Conservation (phyloP, 2,113 vertebrate species). For the Fregata magnificens region DNA sequence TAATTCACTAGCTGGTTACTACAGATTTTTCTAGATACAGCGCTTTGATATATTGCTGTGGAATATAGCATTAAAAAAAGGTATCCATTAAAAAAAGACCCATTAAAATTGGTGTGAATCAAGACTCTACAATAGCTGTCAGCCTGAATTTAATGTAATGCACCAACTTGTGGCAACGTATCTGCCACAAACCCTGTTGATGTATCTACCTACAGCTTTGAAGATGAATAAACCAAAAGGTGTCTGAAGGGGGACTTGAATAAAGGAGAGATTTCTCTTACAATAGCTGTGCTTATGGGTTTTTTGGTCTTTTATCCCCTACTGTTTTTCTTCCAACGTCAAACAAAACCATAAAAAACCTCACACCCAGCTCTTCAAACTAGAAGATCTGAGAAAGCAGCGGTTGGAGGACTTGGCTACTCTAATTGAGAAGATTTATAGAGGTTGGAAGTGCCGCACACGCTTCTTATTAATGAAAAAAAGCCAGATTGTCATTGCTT, state of each 20-base stretch:
- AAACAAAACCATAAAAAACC: neutral
- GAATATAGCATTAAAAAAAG: neutral
- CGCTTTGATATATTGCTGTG: neutral
- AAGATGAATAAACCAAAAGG: neutral
- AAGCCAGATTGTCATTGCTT: constrained; percentile 90
- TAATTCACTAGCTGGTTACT: neutral
- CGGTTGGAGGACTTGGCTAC: constrained; percentile 91
- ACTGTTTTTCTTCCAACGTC: neutral
- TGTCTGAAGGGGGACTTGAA: neutral
- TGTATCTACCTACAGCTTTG: neutral
- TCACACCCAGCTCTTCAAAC: constrained; percentile 84
- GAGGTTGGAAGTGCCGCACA: constrained; percentile 91
- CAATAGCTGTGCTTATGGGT: neutral
- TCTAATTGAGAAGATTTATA: constrained; percentile 95
- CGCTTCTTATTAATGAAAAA: constrained; percentile 90
- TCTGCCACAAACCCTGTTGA: neutral
- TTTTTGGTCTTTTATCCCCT: neutral
- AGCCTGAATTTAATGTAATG: neutral
- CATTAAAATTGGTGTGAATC: neutral
- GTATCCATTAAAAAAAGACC: too few species aligned
- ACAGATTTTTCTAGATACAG: neutral
- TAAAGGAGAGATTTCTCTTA: neutral
- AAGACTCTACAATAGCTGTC: neutral
- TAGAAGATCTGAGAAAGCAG: constrained; percentile 90
- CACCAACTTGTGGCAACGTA: neutral